Evolutionary conservation across 2,888 invertebrate genomes (phyloP).

Genomic region (Drosophila imparisetae): DNA sequence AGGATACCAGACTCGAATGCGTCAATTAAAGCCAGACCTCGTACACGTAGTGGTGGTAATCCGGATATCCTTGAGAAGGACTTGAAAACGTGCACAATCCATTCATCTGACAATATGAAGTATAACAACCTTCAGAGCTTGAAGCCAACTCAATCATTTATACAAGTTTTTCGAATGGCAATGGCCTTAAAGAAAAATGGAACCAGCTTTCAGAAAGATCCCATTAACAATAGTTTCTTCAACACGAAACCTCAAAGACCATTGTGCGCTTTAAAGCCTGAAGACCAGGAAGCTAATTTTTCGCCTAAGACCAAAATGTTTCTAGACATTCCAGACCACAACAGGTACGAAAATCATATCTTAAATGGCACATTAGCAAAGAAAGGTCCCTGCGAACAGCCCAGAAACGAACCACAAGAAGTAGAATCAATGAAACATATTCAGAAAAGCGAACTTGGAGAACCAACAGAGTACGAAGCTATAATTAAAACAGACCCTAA

Average conservation of each 20-base stretch:
- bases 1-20: neutral
- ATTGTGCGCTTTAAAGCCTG: neutral
- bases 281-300: neutral
- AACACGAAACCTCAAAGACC: neutral
- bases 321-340: constrained; percentile 2
- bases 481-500: neutral
- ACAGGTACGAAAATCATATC: constrained; percentile 34
- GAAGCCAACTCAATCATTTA: constrained; percentile 24
- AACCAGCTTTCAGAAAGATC: neutral
- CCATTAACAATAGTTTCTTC: neutral
- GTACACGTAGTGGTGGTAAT: constrained; percentile 30
- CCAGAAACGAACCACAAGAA: neutral
- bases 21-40: neutral
- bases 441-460: neutral
- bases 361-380: constrained; percentile 14
- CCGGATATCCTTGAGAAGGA: neutral
- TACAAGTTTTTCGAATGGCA: constrained; percentile 17
- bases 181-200: constrained; percentile 8
- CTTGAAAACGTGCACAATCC: neutral
- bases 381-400: neutral
- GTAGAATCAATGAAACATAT: neutral
- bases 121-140: neutral
- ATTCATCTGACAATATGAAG: neutral
- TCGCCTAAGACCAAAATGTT: constrained; percentile 7
- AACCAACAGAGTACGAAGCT: neutral